Evolutionary conservation across 2,797 vertebrate species (phyloP).

Genomic region (Hippopotamyrus pictus): DNA sequence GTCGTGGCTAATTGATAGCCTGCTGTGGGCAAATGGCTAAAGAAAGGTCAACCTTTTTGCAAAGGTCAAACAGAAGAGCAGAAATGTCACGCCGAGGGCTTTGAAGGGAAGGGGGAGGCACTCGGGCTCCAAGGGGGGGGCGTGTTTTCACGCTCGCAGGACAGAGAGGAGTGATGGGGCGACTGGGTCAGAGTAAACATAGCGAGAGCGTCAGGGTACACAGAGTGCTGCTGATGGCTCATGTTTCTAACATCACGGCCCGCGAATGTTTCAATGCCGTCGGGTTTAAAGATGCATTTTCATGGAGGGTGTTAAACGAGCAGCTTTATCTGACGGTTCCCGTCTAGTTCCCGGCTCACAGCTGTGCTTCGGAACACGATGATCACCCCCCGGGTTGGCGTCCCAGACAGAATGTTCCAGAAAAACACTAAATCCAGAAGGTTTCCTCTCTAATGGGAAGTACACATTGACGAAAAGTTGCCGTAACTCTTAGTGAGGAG

Average conservation of each 20-base stretch:
- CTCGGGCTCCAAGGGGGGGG: constrained; percentile 32
- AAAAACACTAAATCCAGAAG: background rate
- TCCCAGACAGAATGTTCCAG: background rate
- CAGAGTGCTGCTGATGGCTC: background rate
- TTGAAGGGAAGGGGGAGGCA: constrained; percentile 33
- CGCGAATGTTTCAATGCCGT: background rate
- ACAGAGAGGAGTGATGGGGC: background rate
- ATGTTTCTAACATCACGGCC: background rate
- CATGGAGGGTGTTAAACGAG: background rate
- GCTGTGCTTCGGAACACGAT: background rate
- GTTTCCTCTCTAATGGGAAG: background rate
- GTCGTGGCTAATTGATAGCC: constrained; percentile 45
- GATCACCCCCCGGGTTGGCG: background rate
- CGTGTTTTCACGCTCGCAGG: background rate
- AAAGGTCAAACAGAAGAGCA: constrained; percentile 33
- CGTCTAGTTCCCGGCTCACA: background rate
- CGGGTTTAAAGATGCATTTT: background rate
- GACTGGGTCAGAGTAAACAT: background rate
- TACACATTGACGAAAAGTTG: background rate
- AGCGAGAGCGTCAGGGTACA: background rate
- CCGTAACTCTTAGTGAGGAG: background rate
- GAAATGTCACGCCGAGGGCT: constrained; percentile 44
- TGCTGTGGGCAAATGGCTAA: constrained; percentile 44
- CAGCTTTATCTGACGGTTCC: background rate
- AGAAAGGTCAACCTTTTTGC: constrained; percentile 49